Conservation (phyloP, 2,888 invertebrate species). For the Napeogenes sylphis region DNA sequence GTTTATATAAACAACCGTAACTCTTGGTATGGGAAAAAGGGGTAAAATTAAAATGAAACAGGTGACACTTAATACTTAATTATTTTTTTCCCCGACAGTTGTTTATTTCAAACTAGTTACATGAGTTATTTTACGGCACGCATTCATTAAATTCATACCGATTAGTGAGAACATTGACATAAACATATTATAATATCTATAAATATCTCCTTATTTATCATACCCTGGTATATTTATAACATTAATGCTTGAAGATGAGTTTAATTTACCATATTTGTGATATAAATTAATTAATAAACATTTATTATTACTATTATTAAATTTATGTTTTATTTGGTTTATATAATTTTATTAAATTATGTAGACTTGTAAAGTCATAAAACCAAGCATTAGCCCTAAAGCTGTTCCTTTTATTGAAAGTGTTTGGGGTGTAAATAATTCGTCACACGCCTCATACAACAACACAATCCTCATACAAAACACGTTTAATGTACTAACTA, state of each 20-base stretch:
- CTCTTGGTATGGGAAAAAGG: constrained; percentile 22
- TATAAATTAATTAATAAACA: no score
- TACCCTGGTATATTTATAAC: not conserved
- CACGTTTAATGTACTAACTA: constrained; percentile 10
- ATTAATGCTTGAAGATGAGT: not conserved
- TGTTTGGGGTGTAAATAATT: constrained; percentile 63
- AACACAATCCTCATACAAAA: constrained; percentile 32
- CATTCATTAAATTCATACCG: constrained; percentile 13
- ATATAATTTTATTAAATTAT: not conserved
- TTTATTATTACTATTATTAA: no score
- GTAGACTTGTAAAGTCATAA: constrained; percentile 5
- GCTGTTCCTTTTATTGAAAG: constrained; percentile 57
- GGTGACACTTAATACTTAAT: constrained; percentile 34
- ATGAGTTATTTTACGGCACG: constrained; percentile 15
- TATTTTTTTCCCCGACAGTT: constrained; percentile 27
- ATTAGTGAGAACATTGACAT: constrained; percentile 4
- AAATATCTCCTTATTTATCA: not conserved
- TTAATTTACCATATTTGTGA: no score
- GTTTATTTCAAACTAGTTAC: constrained; percentile 27
- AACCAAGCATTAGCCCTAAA: constrained; percentile 41
- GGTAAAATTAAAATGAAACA: constrained; percentile 29
- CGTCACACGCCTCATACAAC: constrained; percentile 52
- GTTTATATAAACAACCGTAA: constrained; percentile 1
- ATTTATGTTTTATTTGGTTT: no score
- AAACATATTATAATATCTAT: not conserved